Conservation (phyloP, 1,140 invertebrate genomes). For the Copidosoma floridanum region DNA sequence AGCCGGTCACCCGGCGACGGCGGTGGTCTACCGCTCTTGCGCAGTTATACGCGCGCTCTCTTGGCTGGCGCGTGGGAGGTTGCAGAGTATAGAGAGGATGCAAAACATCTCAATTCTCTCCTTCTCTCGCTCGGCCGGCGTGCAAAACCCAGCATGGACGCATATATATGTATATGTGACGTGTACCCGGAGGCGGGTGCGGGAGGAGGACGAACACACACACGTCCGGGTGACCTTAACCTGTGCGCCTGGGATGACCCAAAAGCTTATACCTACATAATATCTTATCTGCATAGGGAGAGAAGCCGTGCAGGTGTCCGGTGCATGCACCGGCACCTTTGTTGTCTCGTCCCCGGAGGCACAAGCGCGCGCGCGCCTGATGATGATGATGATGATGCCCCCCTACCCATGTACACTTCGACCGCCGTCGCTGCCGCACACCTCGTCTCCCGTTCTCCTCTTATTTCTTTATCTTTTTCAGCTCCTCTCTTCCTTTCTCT, state of each 20-base stretch:
- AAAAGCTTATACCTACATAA: too few species aligned
- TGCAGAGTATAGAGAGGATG: neutral
- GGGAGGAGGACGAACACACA: conserved; percentile 20
- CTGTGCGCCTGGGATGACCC: conserved; percentile 34
- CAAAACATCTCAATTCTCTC: conserved; percentile 37
- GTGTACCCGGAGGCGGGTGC: conserved; percentile 32
- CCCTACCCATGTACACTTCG: too few species aligned
- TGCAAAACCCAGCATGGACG: too few species aligned
- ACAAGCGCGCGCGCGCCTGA: conserved; percentile 11
- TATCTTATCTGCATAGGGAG: too few species aligned
- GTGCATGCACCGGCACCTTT: too few species aligned
- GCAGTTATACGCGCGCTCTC: neutral
- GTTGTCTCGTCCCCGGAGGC: too few species aligned
- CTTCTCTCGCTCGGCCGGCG: too few species aligned
- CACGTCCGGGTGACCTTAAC: conserved; percentile 37
- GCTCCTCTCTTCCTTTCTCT: conserved; percentile 1
- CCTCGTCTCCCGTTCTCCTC: neutral
- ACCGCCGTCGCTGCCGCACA: too few species aligned
- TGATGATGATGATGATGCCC: too few species aligned
- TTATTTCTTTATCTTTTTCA: too few species aligned
- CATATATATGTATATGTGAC: too few species aligned
- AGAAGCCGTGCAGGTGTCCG: too few species aligned
- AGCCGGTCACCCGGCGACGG: neutral
- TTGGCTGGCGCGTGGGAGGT: conserved; percentile 35
- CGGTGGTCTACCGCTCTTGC: neutral